These are phyloP conservation scores for Drosophila persimilis DNA, from an alignment of 1,140 invertebrate genomes.

Conservation along the genomic window DNA sequence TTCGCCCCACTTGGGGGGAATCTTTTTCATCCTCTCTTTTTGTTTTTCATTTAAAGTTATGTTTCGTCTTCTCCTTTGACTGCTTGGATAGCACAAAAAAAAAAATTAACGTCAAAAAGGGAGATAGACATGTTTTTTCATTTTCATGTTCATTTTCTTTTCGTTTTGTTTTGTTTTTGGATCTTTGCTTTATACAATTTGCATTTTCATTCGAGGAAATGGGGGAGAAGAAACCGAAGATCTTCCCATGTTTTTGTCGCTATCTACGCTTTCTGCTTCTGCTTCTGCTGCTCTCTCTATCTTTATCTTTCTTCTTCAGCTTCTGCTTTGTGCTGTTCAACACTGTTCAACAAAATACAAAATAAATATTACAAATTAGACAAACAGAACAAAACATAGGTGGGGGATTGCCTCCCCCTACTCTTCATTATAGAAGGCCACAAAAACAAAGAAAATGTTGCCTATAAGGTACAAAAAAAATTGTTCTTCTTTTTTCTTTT, in stretches of 20 bases:
- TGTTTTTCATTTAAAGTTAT: conserved; percentile 11
- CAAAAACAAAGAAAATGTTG: conserved; percentile 29
- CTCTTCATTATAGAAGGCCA: conserved; percentile 31
- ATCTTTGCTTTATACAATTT: conserved; percentile 59
- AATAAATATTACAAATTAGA: conserved; percentile 57
- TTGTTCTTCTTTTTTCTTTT: conserved; percentile 8
- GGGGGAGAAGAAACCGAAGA: conserved; percentile 31
- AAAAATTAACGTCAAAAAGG: conserved; percentile 40
- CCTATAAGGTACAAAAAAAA: conserved; percentile 46
- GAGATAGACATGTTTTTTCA: conserved; percentile 15
- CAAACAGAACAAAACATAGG: conserved; percentile 47
- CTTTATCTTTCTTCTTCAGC: background rate
- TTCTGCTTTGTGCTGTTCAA: conserved; percentile 42
- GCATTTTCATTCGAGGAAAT: conserved; percentile 26
- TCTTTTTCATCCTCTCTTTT: conserved; percentile 29
- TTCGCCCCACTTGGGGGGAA: conserved; percentile 24
- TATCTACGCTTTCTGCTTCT: conserved; percentile 23
- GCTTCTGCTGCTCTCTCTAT: background rate
- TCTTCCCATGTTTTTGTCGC: conserved; percentile 26
- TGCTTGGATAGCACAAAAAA: conserved; percentile 51
- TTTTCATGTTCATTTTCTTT: background rate
- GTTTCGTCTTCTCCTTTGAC: conserved; percentile 26
- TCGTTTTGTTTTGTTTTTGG: conserved; percentile 19
- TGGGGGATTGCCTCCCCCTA: conserved; percentile 25
- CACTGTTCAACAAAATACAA: conserved; percentile 42